phyloP scores from a whole-genome alignment of 2,797 vertebrate genomes.

The Brotula barbata region DNA sequence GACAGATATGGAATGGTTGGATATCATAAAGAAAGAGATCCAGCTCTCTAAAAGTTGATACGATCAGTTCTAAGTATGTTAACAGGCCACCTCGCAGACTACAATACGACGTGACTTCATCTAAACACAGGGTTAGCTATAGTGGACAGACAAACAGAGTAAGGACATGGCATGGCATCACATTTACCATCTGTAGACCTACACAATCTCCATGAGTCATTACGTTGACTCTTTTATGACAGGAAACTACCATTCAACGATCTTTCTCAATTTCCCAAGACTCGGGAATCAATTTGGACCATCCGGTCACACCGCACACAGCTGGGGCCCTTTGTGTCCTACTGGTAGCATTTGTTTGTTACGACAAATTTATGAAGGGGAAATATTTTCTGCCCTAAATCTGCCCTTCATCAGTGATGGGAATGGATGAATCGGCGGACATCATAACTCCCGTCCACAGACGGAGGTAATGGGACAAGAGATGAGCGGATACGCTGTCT shows the following conservation, averaged over 20 bases:
- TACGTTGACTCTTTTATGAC: conserved; percentile 16
- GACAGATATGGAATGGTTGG: too few species aligned
- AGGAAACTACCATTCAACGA: conserved; percentile 1
- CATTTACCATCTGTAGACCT: conserved; percentile 21
- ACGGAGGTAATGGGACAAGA: conserved; percentile 50
- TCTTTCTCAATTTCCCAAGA: conserved; percentile 1
- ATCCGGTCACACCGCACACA: conserved; percentile 11
- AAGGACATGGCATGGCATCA: conserved; percentile 9
- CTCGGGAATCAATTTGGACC: conserved; percentile 10
- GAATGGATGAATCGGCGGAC: conserved; percentile 30
- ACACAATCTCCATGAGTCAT: conserved; percentile 34
- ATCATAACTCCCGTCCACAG: conserved; percentile 29
- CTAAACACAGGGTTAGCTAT: too few species aligned
- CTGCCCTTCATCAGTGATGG: conserved; percentile 48
- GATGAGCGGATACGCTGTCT: conserved; percentile 40
- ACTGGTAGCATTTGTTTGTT: conserved; percentile 40
- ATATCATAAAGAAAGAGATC: too few species aligned
- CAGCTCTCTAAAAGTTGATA: too few species aligned
- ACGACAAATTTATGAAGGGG: conserved; percentile 11
- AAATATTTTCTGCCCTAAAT: conserved; percentile 45
- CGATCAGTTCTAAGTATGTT: too few species aligned
- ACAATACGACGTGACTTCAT: too few species aligned
- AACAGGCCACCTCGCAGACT: too few species aligned
- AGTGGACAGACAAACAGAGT: not conserved
- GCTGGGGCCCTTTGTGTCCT: conserved; percentile 6